Base-by-base conservation (phyloP, 2,113 vertebrate genomes). In the Zootoca vivipara region DNA sequence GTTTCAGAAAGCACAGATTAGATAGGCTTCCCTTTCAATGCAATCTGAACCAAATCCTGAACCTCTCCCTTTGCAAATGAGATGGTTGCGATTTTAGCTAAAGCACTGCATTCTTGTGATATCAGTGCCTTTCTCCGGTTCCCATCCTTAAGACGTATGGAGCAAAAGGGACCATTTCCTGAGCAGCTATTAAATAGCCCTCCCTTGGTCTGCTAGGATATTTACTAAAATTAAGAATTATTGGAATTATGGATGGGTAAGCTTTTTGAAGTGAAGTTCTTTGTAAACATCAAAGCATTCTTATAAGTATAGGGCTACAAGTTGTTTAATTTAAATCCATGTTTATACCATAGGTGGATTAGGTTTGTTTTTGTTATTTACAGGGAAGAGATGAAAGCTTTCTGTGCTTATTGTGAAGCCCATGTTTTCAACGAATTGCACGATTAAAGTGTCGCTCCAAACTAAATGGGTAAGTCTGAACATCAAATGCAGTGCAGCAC, bases 271-370 rank as follows among this genome's bases (percentile, higher is more conserved):
- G 2, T 22, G 52, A 0, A 0, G 10, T 42, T 58, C 65, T 73
- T 22, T 62, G 33, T 62, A 81, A 81, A 81, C 46, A 74, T 82
- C 78, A 73, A 82, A 87, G 78, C 9, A 82, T 82, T 40, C 81
- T 78, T 46, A 65, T 73, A 90, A 69, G 73, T 0, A 0, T 28
- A 82, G 52, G 30, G 13, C n/a, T 73, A 40, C 69, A 62, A 87
- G 35, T 69, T 58, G 18, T 12, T 77, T 82, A 80, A 73, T 24
- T 1, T 0, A 87, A 89, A 28, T 18, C 69, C 82, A 69, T 89
- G 86, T 86, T 79, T 79, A 86, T 46, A 79, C 75, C 64, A 86
- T 70, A 79, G 85, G 77, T 86, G 85, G 85, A 86, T 86, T 86
- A 86, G 62, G 33, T 33, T 86, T 78, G 62, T 69, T 78, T 86